A percentile compares a stretch with the other conserved stretches of the same genome.
phyloP scores from a whole-genome alignment of 2,113 vertebrate genomes.

The Muntiacus reevesi region DNA sequence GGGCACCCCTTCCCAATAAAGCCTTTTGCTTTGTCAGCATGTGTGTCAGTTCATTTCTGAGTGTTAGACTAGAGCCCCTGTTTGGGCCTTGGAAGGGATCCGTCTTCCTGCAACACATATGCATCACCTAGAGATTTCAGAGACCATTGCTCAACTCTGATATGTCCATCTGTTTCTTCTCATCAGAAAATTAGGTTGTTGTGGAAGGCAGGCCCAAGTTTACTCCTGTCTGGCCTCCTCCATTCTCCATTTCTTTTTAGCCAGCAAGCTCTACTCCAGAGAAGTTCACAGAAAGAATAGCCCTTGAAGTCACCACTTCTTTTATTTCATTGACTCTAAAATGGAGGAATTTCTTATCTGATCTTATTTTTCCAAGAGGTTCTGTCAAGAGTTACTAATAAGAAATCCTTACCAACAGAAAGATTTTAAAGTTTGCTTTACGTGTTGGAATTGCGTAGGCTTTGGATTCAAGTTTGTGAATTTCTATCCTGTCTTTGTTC shows the following conservation, averaged over 20 bases:
- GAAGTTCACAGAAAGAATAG: background rate
- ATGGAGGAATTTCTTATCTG: background rate
- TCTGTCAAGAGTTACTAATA: background rate
- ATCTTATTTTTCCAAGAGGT: background rate
- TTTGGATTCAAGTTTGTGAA: background rate
- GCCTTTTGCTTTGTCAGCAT: background rate
- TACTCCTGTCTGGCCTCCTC: background rate
- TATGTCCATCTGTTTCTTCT: background rate
- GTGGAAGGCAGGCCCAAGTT: background rate
- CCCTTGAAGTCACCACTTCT: background rate
- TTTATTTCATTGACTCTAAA: background rate
- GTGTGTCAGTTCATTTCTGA: background rate
- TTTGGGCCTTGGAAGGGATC: background rate
- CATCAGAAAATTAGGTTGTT: background rate
- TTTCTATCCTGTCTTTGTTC: background rate
- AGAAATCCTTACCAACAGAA: background rate
- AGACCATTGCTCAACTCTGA: background rate
- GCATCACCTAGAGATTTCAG: background rate
- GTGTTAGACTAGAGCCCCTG: background rate
- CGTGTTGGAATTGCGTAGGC: background rate
- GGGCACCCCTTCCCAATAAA: background rate
- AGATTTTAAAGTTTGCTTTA: background rate
- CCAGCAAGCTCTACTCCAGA: background rate
- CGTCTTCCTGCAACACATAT: background rate
- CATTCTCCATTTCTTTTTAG: background rate